Conservation (phyloP, 2,888 invertebrate genomes). For the Tipula vernalis region DNA sequence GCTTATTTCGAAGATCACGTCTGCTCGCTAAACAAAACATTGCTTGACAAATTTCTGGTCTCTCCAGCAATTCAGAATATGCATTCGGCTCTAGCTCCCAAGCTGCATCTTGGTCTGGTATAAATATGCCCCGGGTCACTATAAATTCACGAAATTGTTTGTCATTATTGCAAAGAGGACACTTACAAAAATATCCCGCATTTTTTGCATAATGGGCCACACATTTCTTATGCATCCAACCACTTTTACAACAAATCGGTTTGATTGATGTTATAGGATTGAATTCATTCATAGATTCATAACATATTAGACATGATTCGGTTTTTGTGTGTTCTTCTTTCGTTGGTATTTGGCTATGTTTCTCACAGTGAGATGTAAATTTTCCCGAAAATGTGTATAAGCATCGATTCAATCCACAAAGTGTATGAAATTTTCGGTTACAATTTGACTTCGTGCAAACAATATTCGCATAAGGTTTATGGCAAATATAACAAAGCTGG, state of each 20-base stretch:
- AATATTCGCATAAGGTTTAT: conserved; percentile 51
- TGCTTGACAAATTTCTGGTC: conserved; percentile 48
- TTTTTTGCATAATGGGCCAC: conserved; percentile 56
- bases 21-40: conserved; percentile 34
- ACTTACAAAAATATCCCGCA: conserved; percentile 73
- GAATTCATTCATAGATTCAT: conserved; percentile 40
- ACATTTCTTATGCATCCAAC: conserved; percentile 65
- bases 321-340: background rate
- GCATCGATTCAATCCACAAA: conserved; percentile 55
- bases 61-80: conserved; percentile 53
- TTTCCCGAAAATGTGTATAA: conserved; percentile 50
- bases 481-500: conserved; percentile 60
- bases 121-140: conserved; percentile 55
- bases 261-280: conserved; percentile 41
- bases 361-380: conserved; percentile 38
- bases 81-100: conserved; percentile 73
- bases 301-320: conserved; percentile 54
- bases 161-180: conserved; percentile 68
- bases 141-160: conserved; percentile 48
- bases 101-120: conserved; percentile 74
- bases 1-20: background rate
- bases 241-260: conserved; percentile 65
- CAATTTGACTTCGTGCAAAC: conserved; percentile 56
- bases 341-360: conserved; percentile 17
- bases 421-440: conserved; percentile 56